phyloP scores from a whole-genome alignment of 2,113 vertebrate species.

The Scatophagus argus region DNA sequence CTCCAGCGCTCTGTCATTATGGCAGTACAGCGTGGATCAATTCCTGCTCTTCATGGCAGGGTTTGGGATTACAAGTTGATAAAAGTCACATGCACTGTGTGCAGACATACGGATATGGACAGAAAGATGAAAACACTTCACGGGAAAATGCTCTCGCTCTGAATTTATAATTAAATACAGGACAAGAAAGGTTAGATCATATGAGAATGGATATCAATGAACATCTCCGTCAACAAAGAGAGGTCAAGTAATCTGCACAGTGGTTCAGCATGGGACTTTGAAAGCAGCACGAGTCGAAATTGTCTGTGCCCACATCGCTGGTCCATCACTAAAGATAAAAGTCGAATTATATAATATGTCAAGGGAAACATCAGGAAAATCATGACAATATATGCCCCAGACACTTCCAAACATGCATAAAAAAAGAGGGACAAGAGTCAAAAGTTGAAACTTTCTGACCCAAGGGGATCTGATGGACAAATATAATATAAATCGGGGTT shows the following conservation, averaged over 20 bases:
- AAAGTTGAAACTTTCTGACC: conserved; percentile 31
- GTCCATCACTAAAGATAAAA: background rate
- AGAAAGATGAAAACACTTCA: background rate
- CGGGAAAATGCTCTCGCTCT: background rate
- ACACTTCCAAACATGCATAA: background rate
- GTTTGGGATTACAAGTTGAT: conserved; percentile 26
- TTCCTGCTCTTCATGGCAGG: conserved; percentile 20
- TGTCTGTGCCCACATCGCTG: background rate
- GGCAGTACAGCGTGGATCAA: conserved; percentile 30
- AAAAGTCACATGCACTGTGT: background rate
- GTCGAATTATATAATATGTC: conserved; percentile 25
- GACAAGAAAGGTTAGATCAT: background rate
- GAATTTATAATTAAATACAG: background rate
- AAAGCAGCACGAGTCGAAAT: background rate
- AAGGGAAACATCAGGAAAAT: conserved; percentile 20
- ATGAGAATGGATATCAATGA: conserved; percentile 11
- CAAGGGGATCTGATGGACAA: conserved; percentile 1
- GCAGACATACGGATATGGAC: background rate
- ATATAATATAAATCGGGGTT: background rate
- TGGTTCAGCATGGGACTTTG: conserved; percentile 9
- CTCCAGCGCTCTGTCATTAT: conserved; percentile 33
- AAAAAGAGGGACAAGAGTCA: conserved; percentile 13
- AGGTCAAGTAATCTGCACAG: background rate
- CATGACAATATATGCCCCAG: conserved; percentile 29
- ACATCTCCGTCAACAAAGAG: background rate